These are phyloP conservation scores for Penaeus indicus DNA, from an alignment of 1,140 invertebrate genomes.

Conservation along the genomic window DNA sequence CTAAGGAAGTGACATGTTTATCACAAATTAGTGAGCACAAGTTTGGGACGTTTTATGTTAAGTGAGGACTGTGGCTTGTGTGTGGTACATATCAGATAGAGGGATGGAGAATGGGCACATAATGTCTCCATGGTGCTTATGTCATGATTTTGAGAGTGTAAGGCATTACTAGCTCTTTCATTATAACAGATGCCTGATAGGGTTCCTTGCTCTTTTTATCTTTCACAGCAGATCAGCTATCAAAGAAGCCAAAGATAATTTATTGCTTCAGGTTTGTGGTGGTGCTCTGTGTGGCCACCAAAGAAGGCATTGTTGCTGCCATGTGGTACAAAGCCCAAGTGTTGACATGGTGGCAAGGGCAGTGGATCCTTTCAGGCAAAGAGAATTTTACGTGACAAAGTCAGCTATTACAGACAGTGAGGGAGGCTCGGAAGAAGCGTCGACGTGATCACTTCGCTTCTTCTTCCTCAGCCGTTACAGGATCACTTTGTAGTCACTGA, in stretches of 20 bases:
- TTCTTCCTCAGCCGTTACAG: constrained; percentile 21
- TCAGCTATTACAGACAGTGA: constrained; percentile 26
- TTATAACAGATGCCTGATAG: constrained; percentile 53
- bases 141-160: constrained; percentile 46
- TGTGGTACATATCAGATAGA: constrained; percentile 63
- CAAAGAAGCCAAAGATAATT: constrained; percentile 63
- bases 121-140: constrained; percentile 48
- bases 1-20: constrained; percentile 50
- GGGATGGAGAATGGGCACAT: constrained; percentile 53
- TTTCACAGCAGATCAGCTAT: constrained; percentile 38
- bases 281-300: constrained; percentile 18
- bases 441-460: too few relatives aligned
- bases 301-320: constrained; percentile 6
- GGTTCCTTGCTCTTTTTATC: constrained; percentile 43
- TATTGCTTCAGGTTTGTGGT: constrained; percentile 57
- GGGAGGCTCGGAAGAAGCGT: too few relatives aligned
- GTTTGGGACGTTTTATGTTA: constrained; percentile 18
- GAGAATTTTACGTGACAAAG: constrained; percentile 14
- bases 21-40: constrained; percentile 42
- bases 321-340: constrained; percentile 10
- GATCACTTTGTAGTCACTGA: constrained; percentile 26
- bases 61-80: constrained; percentile 49
- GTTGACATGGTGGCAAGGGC: constrained; percentile 33
- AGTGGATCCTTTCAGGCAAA: constrained; percentile 49
- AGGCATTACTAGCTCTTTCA: constrained; percentile 57